Percentiles rank a stretch among this genome's conserved stretches.
These are phyloP conservation scores for Phaethon lepturus DNA, from an alignment of 2,113 vertebrate species.

Conservation along the genomic window DNA sequence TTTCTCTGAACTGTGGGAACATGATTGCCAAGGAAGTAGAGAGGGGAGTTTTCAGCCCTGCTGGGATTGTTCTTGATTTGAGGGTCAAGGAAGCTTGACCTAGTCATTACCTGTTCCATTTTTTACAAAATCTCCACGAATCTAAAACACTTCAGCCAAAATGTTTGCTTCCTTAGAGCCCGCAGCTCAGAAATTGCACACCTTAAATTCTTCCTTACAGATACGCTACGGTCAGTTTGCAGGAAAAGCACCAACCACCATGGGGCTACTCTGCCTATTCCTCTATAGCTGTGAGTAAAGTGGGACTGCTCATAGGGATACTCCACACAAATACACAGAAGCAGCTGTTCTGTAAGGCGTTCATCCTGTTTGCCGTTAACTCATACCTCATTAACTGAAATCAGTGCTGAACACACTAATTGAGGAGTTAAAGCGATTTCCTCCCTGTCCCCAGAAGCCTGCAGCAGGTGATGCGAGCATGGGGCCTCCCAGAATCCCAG, in stretches of 20 bases:
- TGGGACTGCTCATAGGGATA: not conserved
- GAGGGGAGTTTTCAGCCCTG: slow-evolving; percentile 63
- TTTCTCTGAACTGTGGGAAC: slow-evolving; percentile 80
- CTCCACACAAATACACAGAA: not conserved
- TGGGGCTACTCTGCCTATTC: not conserved
- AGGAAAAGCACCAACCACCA: not conserved
- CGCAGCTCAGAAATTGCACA: not conserved
- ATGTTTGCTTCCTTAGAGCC: slow-evolving; percentile 13
- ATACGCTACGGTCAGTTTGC: not conserved
- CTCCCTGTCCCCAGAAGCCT: not conserved
- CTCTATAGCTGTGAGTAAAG: not conserved
- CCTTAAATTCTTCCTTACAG: not conserved
- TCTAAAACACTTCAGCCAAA: not conserved
- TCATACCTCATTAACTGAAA: not conserved
- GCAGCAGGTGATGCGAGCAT: rapidly evolving
- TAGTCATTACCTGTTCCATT: slow-evolving; percentile 58
- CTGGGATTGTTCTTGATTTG: slow-evolving; percentile 76
- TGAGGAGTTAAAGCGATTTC: not conserved
- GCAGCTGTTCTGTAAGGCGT: not conserved
- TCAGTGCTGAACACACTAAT: not conserved
- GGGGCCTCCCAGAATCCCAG: not conserved
- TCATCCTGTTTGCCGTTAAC: not conserved
- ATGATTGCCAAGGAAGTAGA: slow-evolving; percentile 74
- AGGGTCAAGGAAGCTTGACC: slow-evolving; percentile 76
- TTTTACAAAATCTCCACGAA: not conserved